Evolutionary conservation across 2,113 vertebrate species (phyloP), one percentile per base, ranked within the genome.

Genomic region (Chloroceryle aenea): DNA sequence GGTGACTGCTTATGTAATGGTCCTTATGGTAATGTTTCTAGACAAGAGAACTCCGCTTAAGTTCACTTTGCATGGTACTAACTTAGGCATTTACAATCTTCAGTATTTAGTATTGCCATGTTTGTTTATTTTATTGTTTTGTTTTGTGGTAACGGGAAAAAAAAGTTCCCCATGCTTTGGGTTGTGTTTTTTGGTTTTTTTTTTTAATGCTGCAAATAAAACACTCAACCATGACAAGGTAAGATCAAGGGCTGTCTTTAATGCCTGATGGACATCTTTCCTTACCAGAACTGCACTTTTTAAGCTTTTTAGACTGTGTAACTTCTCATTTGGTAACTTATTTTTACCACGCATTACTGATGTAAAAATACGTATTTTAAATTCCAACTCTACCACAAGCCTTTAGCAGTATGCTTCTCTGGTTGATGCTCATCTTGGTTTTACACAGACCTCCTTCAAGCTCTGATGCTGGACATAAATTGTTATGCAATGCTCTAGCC

Each of bases 1-100:
- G 90, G 78, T 92, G 80, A 64, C 68, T 84, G 92, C 80, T 96
- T 86, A 91, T 92, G 42, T 92, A 91, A 93, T 92, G 50, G 61
- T 90, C 83, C 85, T 84, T 90, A 84, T 58, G 64, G 76, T 78
- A 71, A 83, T 45, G 50, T 30, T 90, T 90, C 94, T 80, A 93
- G 81, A 53, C 67, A 34, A 83, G 87, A 69, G 53, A 93, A 64
- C 73, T 89, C 78, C 64, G 30, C 52, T 36, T 30, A 90, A 81
- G 56, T 77, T 96, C 61, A 81, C 30, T 84, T 80, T 53, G 87
- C 91, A 50, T 75, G 90, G 38, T 88, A 58, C 40, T 86, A 80
- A 83, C 1, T 14, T 42, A 56, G 55, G 69, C 43, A 58, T 78
- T 95, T 90, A 83, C 42, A 80, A 7, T 77, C 72, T 86, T 83